Base-by-base conservation (phyloP, 2,113 vertebrate genomes). In the Microcebus tavaratra region DNA sequence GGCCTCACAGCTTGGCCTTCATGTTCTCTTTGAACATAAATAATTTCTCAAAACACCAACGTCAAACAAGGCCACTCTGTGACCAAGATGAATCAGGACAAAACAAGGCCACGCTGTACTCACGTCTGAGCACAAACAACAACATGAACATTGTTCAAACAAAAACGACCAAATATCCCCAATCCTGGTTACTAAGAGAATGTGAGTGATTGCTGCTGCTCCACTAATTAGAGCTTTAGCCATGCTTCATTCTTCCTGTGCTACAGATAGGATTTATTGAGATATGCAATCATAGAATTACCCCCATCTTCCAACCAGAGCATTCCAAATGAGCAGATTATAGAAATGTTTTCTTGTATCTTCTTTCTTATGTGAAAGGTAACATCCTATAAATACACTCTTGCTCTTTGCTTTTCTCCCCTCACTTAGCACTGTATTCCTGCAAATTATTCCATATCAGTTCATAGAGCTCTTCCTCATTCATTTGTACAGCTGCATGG, bases 21-120 rank as follows among this genome's bases (percentile, higher is more conserved):
- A 0, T 80, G 53, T 76, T 97, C 76, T 94, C 27, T 53, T 92
- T 75, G 86, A 91, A 94, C 13, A 45, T 80, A 95, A 97, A 97
- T 81, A 90, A 92, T 88, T 53, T 59, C 63, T 80, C 91, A 90
- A 70, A 57, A 84, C 70, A 20, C 12, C 73, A 55, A 55, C 31
- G 53, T 55, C 53, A 81, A 90, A 95, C 76, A 97, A 95, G 84
- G 75, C 27, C 36, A 42, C 50, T 90, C 80, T 97, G 75, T 95
- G 78, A 79, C 83, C 45, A 48, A 55, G 50, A 86, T 39, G 55
- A 91, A 92, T 73, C 68, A 79, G 68, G 79, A 87, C 27, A 79
- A 95, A 96, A 73, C 82, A 96, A 93, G 57, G 50, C 15, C 36
- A 68, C 21, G 42, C 36, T 72, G 72, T 90, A 42, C 55, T 94